Evolutionary conservation across 2,113 vertebrate genomes (phyloP).

Genomic region (Leucopsar rothschildi): DNA sequence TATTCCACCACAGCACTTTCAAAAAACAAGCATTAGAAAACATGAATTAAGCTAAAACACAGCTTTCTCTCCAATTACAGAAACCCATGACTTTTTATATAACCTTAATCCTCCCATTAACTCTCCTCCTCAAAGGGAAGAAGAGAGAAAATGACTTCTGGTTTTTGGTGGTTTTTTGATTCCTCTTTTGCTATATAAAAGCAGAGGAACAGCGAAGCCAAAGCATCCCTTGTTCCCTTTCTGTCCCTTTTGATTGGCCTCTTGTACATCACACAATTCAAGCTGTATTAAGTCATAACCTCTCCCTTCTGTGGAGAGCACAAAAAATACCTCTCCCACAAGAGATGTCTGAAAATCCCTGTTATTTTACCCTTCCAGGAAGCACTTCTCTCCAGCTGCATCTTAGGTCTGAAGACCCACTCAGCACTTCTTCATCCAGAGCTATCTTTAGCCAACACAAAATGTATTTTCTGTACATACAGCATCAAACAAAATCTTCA

Average conservation of each 20-base stretch:
- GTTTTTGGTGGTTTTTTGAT: background rate
- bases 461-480: background rate
- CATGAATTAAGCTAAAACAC: background rate
- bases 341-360: background rate
- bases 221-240: background rate
- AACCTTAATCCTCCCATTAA: background rate
- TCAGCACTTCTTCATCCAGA: background rate
- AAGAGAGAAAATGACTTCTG: background rate
- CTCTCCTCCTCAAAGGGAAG: background rate
- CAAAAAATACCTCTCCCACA: background rate
- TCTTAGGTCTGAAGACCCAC: background rate
- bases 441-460: background rate
- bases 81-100: background rate
- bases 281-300: background rate
- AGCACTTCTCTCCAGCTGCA: background rate
- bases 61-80: background rate
- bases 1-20: background rate
- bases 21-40: background rate
- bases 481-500: background rate
- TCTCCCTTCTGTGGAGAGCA: background rate
- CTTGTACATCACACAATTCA: background rate
- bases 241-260: background rate
- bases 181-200: background rate
- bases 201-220: background rate
- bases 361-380: background rate